Evolutionary conservation across 35 echinoderm and acorn worm genomes (phyloP), one percentile per base, ranked within the genome.

Genomic region (Eucidaris tribuloides): DNA sequence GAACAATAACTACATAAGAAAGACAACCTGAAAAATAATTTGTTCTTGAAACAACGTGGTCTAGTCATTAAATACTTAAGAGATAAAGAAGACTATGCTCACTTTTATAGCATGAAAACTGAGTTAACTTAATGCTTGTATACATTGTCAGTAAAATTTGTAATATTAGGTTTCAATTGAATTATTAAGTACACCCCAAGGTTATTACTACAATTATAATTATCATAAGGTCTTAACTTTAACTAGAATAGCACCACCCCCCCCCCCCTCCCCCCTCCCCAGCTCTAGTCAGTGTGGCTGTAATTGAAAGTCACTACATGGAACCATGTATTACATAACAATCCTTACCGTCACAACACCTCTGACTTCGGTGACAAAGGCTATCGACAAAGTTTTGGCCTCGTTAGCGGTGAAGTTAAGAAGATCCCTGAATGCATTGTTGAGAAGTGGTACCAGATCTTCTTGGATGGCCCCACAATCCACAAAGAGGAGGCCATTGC

Each of bases 401-500:
- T 99, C 90, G 18, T 71, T 60, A 13, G 96, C 96, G 6, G 90
- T 93, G 74, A 90, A 99, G 80, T 99, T 82, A 2, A 99, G 91
- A 28, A 99, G 76, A 40, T 99, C 91, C 30, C 76, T 89, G 79
- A 93, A 99, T 0, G 96, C 96, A 1, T 49, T 79, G 46, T 85
- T 91, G 38, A 99, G 84, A 22, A 82, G 82, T 19, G 96, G 91
- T 0, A 99, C 91, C 2, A 99, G 58, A 36, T 86, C 76, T 0
- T 82, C 87, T 79, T 99, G 96, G 50, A 99, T 90, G 1, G 91
- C 87, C 9, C 87, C 87, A 66, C 90, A 99, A 63, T 99, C 96
- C 0, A 99, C 83, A 27, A 83, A 79, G 50, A 99, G 87, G 38
- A 99, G 50, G 15, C 86, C 83, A 45, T 99, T 99, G 23, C 81